Evolutionary conservation across 2,797 vertebrate species (phyloP), one percentile per base, ranked within the genome.

Genomic region (Limnodromus scolopaceus): DNA sequence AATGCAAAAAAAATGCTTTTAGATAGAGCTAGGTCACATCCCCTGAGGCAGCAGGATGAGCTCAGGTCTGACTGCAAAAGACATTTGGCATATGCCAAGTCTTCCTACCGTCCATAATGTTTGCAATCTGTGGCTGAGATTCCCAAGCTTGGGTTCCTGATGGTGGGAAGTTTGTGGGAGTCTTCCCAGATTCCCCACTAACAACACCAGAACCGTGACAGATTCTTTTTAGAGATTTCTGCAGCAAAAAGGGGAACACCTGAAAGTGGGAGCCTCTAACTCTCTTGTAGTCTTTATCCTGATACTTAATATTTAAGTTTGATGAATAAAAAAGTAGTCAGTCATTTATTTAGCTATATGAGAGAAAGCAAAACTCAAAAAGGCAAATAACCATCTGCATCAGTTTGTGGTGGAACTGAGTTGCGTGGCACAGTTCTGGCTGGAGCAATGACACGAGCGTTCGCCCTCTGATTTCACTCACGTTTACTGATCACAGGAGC

Each of bases 81-180:
- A 3, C 5, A 7, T 11, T 69, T 60, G 30, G 4, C 9, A 17
- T 71, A 16, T 22, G 5, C 49, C 13, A 11, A 48, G n/a, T 65
- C 38, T 2, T 87, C 4, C 36, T 66, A 0, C 38, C 20, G 5
- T 32, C 55, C 14, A 2, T 43, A 24, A 4, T 27, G 15, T 80
- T 68, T 68, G 39, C 63, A 49, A 53, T 30, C 22, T 53, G 36
- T 60, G 38, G 36, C 23, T 80, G 54, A 72, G 68, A 60, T 81
- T 76, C 34, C 30, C 16, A 68, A 24, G 11, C 11, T 66, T 68
- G 19, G 43, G 16, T 54, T 75, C 25, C 12, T 85, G 14, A 45
- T 79, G 23, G 22, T 84, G 66, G 32, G 30, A 64, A 18, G 13
- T 7, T 46, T 57, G 39, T 75, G 34, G 28, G 22, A 80, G 41